Evolutionary conservation across 2,797 vertebrate genomes (phyloP).

Genomic region (Galagoides demidoff): DNA sequence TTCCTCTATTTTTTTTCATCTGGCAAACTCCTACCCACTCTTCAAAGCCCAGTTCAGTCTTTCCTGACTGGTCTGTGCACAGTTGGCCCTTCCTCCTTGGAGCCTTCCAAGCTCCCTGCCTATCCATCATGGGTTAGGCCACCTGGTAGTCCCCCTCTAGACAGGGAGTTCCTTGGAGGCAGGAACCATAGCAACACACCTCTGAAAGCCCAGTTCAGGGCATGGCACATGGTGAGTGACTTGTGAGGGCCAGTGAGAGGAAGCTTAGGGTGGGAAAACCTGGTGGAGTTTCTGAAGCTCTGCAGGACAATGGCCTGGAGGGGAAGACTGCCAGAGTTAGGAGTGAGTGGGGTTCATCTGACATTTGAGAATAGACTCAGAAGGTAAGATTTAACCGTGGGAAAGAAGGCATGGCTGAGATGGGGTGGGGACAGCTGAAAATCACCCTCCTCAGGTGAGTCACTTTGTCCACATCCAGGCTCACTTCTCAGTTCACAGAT

Average conservation of each 20-base stretch:
- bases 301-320: neutral
- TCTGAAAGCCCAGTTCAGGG: neutral
- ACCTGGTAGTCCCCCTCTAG: neutral
- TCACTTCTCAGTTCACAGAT: neutral
- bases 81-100: neutral
- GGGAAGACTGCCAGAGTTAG: too few species aligned
- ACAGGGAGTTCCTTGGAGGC: neutral
- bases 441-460: neutral
- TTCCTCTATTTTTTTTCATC: neutral
- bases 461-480: neutral
- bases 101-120: neutral
- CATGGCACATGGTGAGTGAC: rapidly evolving
- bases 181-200: rapidly evolving
- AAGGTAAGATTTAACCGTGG: neutral
- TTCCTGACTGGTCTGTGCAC: neutral
- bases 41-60: conserved; percentile 15
- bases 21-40: conserved; percentile 31
- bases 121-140: neutral
- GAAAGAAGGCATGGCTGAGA: neutral
- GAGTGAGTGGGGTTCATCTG: neutral
- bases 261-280: neutral
- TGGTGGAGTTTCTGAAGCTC: neutral
- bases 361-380: neutral
- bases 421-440: too few species aligned
- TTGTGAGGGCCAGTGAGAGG: rapidly evolving